A percentile compares a stretch with the other conserved stretches of the same genome.
These are phyloP conservation scores for Criorhina ranunculi DNA, from an alignment of 2,888 invertebrate genomes.

Conservation along the genomic window DNA sequence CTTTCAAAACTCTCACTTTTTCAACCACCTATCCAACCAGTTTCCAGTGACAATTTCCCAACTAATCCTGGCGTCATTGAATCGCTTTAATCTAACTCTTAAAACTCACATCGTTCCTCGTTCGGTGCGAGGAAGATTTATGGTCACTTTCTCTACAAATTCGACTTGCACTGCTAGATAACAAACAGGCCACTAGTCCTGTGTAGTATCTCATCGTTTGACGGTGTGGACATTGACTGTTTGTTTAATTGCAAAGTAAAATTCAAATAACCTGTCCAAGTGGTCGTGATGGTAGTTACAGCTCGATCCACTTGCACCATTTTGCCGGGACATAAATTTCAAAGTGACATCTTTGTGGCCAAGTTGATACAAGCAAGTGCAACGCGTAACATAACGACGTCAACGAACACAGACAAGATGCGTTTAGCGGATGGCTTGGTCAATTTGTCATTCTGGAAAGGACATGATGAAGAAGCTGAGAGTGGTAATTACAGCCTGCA, in stretches of 20 bases:
- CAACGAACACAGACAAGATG: background rate
- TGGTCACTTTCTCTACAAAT: conserved; percentile 61
- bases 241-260: conserved; percentile 51
- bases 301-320: conserved; percentile 11
- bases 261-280: conserved; percentile 46
- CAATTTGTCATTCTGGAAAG: conserved; percentile 22
- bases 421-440: background rate
- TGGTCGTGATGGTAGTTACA: conserved; percentile 32
- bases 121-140: conserved; percentile 54
- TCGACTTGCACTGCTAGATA: conserved; percentile 13
- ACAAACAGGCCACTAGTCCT: conserved; percentile 29
- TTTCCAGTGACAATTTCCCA: background rate
- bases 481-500: background rate
- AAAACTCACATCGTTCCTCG: conserved; percentile 19
- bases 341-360: conserved; percentile 18
- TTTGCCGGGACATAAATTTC: conserved; percentile 20
- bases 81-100: conserved; percentile 28
- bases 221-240: conserved; percentile 59
- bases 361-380: background rate
- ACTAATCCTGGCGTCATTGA: conserved; percentile 50
- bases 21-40: background rate
- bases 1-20: background rate
- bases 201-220: conserved; percentile 51
- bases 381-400: background rate
- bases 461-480: background rate